Percentiles rank a stretch among this genome's conserved stretches.
phyloP scores from a whole-genome alignment of 2,797 vertebrate species.

The Pelochelys cantorii region DNA sequence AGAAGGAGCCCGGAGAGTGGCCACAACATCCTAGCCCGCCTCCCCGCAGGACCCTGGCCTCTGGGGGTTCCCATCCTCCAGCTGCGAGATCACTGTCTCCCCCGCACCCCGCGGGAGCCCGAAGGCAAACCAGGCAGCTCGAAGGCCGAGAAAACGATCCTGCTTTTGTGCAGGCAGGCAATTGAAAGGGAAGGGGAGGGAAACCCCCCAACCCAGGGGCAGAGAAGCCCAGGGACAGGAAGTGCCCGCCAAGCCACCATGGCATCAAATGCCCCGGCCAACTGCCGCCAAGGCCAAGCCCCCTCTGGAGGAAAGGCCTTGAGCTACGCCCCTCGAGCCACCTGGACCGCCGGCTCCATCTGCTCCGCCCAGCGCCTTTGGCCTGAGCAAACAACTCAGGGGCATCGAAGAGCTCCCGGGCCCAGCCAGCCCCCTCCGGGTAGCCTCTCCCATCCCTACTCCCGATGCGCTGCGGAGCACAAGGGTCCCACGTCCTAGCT shows the following conservation, averaged over 20 bases:
- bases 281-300: no score
- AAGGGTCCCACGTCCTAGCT: no score
- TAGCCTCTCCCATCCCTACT: no score
- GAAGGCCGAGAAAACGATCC: background rate
- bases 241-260: background rate
- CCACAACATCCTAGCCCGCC: no score
- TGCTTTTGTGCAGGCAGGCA: background rate
- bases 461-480: background rate
- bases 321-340: background rate
- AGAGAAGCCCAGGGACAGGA: background rate
- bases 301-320: no score
- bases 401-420: background rate
- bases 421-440: background rate
- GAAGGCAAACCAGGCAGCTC: background rate
- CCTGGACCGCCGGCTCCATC: background rate
- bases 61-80: background rate
- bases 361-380: background rate
- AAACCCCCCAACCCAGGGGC: background rate
- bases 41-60: no score
- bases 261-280: rapidly evolving
- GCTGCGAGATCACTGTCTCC: background rate
- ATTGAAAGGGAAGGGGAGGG: background rate
- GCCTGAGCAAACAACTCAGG: background rate
- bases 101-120: background rate
- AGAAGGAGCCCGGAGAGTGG: background rate